Conservation (phyloP, 2,797 vertebrate species). For the Thunnus albacares region DNA sequence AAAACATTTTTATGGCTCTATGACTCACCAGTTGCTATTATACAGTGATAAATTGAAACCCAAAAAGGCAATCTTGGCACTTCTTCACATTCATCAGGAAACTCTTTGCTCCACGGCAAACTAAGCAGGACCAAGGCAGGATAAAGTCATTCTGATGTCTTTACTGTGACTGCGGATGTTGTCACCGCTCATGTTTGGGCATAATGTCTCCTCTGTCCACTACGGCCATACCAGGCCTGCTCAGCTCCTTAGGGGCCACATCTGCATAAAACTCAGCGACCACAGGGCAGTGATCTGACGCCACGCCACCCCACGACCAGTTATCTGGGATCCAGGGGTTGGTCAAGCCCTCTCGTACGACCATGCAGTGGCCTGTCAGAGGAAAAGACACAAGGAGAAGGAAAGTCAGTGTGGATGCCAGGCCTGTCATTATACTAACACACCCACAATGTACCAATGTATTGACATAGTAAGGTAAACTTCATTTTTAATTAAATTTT, state of each 20-base stretch:
- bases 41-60: slow-evolving; percentile 53
- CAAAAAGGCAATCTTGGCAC: slow-evolving; percentile 69
- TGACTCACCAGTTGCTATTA: slow-evolving; percentile 36
- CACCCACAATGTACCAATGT: no score
- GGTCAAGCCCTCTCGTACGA: slow-evolving; percentile 94
- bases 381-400: not conserved
- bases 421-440: not conserved
- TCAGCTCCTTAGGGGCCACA: slow-evolving; percentile 85
- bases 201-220: slow-evolving; percentile 87
- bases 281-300: slow-evolving; percentile 94
- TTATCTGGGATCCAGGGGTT: slow-evolving; percentile 98
- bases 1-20: slow-evolving; percentile 63
- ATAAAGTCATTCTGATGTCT: slow-evolving; percentile 24
- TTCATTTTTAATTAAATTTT: not conserved
- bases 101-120: slow-evolving; percentile 35
- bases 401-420: not conserved
- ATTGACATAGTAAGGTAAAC: not conserved
- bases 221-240: slow-evolving; percentile 82
- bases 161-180: not conserved
- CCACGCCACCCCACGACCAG: slow-evolving; percentile 98
- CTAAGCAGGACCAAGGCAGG: slow-evolving; percentile 31
- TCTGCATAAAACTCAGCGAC: slow-evolving; percentile 91
- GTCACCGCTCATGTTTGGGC: slow-evolving; percentile 93
- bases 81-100: slow-evolving; percentile 72
- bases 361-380: slow-evolving; percentile 90